A percentile compares a stretch with the other conserved stretches of the same genome.
phyloP scores from a whole-genome alignment of 2,888 invertebrate genomes.

The Gymnocheta viridis region DNA sequence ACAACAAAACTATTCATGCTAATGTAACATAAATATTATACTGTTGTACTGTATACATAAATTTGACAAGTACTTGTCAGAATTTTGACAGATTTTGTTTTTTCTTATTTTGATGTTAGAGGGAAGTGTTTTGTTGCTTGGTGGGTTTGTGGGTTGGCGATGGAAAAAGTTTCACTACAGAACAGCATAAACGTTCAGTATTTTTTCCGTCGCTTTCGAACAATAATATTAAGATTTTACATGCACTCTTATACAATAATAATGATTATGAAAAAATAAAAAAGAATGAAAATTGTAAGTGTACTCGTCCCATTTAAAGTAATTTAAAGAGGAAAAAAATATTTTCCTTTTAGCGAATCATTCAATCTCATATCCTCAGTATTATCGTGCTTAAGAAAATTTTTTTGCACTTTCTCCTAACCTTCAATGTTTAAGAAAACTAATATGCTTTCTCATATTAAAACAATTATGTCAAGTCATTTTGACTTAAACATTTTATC shows the following conservation, averaged over 20 bases:
- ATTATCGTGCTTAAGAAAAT: not conserved
- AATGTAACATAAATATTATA: conserved; percentile 10
- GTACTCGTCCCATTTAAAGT: not conserved
- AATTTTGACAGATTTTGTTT: conserved; percentile 60
- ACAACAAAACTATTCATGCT: not conserved
- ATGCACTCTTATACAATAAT: conserved; percentile 1
- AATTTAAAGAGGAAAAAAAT: not conserved
- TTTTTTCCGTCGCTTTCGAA: not conserved
- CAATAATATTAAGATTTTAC: not conserved
- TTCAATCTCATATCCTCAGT: conserved; percentile 8
- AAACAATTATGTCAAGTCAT: conserved; percentile 8
- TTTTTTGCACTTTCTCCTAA: not conserved
- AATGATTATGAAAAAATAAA: conserved; percentile 39
- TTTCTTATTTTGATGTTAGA: conserved; percentile 17
- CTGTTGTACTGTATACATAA: conserved; percentile 34
- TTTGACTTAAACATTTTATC: not conserved
- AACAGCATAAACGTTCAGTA: conserved; percentile 16
- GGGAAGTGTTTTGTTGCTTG: conserved; percentile 16
- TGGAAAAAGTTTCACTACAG: conserved; percentile 9
- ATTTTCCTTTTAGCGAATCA: not conserved
- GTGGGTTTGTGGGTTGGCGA: conserved; percentile 11
- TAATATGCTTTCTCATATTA: not conserved
- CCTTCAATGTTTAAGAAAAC: conserved; percentile 8
- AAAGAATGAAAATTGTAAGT: not conserved
- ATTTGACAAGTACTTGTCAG: conserved; percentile 68